These are phyloP conservation scores for Harpegnathos saltator DNA, from an alignment of 1,140 invertebrate genomes.

Conservation along the genomic window DNA sequence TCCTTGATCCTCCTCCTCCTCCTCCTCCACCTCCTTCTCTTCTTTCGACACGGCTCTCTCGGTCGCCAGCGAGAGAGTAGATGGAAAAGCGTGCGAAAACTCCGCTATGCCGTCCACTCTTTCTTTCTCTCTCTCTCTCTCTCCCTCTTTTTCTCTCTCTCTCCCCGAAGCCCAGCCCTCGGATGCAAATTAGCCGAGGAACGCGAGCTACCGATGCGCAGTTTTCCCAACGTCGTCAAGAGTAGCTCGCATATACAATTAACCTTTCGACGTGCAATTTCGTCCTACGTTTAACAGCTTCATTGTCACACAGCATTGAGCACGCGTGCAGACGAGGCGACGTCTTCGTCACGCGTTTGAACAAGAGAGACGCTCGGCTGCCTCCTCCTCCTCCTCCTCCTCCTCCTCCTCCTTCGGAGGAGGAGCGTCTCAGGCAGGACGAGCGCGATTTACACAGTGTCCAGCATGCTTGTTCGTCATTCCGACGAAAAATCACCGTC, in stretches of 20 bases:
- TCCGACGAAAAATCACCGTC: not conserved
- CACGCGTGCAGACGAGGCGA: not conserved
- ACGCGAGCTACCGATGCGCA: slow-evolving; percentile 1
- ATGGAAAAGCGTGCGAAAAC: slow-evolving; percentile 53
- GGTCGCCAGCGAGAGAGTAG: slow-evolving; percentile 4
- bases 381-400: too few relatives aligned
- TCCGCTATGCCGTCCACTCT: slow-evolving; percentile 3
- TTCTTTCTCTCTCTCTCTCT: slow-evolving; percentile 11
- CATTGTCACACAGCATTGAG: not conserved
- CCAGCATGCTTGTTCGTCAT: not conserved
- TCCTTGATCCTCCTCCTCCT: slow-evolving; percentile 51
- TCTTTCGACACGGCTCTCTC: not conserved
- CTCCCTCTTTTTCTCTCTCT: not conserved
- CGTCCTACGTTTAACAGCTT: slow-evolving; percentile 8
- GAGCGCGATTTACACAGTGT: too few relatives aligned
- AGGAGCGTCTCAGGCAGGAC: too few relatives aligned
- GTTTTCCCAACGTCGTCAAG: slow-evolving; percentile 4
- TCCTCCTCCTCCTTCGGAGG: too few relatives aligned
- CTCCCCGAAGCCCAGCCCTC: slow-evolving; percentile 15
- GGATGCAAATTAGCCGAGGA: slow-evolving; percentile 36
- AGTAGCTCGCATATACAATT: slow-evolving; percentile 34
- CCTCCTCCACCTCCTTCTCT: slow-evolving; percentile 16
- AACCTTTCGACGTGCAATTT: slow-evolving; percentile 48
- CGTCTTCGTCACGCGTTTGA: too few relatives aligned
- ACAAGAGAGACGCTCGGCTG: too few relatives aligned